Evolutionary conservation across 2,797 vertebrate genomes (phyloP).

Genomic region (Poecile montanus): DNA sequence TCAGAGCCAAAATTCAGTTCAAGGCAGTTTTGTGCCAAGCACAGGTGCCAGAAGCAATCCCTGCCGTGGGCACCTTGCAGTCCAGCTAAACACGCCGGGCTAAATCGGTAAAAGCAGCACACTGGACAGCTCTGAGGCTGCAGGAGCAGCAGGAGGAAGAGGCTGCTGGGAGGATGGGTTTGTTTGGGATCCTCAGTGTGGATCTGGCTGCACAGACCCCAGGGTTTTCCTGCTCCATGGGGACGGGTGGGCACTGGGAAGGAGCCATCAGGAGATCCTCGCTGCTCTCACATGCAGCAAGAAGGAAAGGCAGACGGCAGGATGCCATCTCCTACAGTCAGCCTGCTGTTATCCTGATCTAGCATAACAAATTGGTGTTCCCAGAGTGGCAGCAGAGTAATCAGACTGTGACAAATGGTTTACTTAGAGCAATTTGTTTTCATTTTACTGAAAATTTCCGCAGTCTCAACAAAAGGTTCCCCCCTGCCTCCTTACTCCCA

Average conservation of each 20-base stretch:
- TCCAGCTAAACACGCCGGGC: rapidly evolving
- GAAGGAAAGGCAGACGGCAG: constrained; percentile 67
- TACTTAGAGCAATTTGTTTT: constrained; percentile 86
- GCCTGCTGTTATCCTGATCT: constrained; percentile 78
- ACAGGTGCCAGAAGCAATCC: neutral
- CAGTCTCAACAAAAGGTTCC: constrained; percentile 71
- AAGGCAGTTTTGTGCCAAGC: neutral
- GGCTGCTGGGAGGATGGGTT: neutral
- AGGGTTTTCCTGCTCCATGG: neutral
- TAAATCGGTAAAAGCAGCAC: neutral
- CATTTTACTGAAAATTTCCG: constrained; percentile 82
- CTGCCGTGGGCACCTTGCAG: rapidly evolving
- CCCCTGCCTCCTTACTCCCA: neutral
- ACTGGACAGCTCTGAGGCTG: neutral
- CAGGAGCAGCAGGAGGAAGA: neutral
- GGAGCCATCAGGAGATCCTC: neutral
- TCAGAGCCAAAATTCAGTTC: neutral
- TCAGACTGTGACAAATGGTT: constrained; percentile 87
- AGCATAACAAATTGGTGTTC: constrained; percentile 84
- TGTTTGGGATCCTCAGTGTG: rapidly evolving
- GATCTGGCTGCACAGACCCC: too few relatives aligned
- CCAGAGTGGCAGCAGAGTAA: constrained; percentile 81
- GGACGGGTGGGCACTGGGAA: neutral
- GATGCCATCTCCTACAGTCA: constrained; percentile 70
- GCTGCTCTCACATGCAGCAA: constrained; percentile 14